Base-by-base conservation (phyloP, 2,888 invertebrate genomes). In the Ormyrus labotus region DNA sequence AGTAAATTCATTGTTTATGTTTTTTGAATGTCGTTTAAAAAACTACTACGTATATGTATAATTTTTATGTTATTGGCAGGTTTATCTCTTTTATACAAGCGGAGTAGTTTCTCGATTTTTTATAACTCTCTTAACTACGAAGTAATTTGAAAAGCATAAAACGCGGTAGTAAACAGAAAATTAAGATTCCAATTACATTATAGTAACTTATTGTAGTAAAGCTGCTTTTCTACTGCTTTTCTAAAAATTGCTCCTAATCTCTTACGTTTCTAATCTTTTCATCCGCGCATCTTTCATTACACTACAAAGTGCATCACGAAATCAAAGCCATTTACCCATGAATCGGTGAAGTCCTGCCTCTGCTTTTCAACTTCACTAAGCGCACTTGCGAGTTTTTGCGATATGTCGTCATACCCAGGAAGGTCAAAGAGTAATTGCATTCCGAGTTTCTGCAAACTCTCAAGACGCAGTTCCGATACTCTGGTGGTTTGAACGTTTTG, bases 401-500 rank as follows among this genome's bases (percentile, higher is more conserved):
- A 82, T 4, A 86, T 84, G 6, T 87, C 87, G 9, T 88, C 85
- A 70, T 88, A 90, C 0, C 87, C 88, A 1, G 90, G 89, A 47
- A 91, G 85, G 84, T 90, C 90, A 6, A 82, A 73, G 5, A 91
- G 83, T 13, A 91, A 79, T 74, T 88, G 87, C 69, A 87, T 87
- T 1, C 87, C 86, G n/a, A 91, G 83, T 78, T 87, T 88, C n/a
- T 85, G 85, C 34, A 91, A 84, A 65, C 85, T 86, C 60, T 89
- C 88, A 10, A 91, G 82, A 4, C 87, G 85, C 51, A 86, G 76
- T 83, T 90, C 90, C 0, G 89, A 86, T 0, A 87, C 86, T 78
- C 87, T 86, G 0, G 88, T 88, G 0, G 89, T 84, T 78, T 90
- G 90, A 45, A 91, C 85, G 76, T 87, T 86, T 74, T 90, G 90